Evolutionary conservation across 2,888 invertebrate genomes (phyloP).

Genomic region (Lochmaea capreae): DNA sequence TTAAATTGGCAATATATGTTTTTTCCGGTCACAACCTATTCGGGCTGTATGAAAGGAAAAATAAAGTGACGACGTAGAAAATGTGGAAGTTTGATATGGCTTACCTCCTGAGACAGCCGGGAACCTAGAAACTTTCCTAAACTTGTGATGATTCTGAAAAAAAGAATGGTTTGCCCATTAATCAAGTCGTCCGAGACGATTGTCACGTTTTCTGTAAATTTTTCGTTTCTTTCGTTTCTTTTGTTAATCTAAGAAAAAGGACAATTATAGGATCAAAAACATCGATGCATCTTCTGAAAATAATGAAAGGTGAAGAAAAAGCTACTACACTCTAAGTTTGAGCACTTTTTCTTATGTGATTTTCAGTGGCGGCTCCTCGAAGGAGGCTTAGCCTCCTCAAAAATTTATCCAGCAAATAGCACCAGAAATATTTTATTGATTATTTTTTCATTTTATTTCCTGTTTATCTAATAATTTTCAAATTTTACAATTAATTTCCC

Average conservation of each 20-base stretch:
- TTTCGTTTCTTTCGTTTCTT: conserved; percentile 9
- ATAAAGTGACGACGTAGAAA: not conserved
- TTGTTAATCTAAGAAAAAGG: not conserved
- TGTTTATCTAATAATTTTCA: too few species aligned
- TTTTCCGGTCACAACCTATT: not conserved
- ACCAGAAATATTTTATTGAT: too few species aligned
- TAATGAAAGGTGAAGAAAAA: too few species aligned
- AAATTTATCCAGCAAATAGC: too few species aligned
- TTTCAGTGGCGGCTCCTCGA: too few species aligned
- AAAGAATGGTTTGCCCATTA: conserved; percentile 13
- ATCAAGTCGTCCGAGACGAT: conserved; percentile 22
- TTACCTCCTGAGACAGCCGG: conserved; percentile 4
- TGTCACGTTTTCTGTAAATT: conserved; percentile 18
- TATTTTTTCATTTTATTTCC: too few species aligned
- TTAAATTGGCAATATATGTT: conserved; percentile 9
- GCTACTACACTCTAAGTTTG: too few species aligned
- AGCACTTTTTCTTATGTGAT: too few species aligned
- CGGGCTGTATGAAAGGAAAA: not conserved
- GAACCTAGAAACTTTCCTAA: conserved; percentile 10
- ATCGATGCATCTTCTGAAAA: not conserved
- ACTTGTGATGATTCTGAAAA: conserved; percentile 14
- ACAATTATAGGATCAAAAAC: too few species aligned
- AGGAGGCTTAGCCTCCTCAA: too few species aligned
- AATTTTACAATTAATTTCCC: too few species aligned
- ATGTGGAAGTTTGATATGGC: not conserved